These are phyloP conservation scores for Bicyclus anynana DNA, from an alignment of 1,140 invertebrate species.

Conservation along the genomic window DNA sequence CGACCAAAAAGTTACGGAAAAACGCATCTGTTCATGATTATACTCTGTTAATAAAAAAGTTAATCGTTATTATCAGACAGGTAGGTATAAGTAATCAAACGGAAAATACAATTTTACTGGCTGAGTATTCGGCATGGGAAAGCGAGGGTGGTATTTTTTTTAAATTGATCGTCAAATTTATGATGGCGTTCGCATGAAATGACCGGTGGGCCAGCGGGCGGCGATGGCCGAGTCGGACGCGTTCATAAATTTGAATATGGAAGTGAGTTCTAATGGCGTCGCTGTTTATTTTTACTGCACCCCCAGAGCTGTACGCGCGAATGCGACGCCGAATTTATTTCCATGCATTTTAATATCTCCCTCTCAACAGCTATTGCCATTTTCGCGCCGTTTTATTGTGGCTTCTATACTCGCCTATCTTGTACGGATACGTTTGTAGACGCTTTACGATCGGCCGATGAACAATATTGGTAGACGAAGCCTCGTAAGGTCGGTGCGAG, in stretches of 20 bases:
- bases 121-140: slow-evolving; percentile 32
- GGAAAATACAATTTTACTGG: slow-evolving; percentile 1
- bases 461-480: slow-evolving; percentile 58
- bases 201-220: slow-evolving; percentile 45
- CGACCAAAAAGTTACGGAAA: neutral
- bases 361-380: slow-evolving; percentile 74
- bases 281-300: slow-evolving; percentile 77
- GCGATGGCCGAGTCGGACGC: slow-evolving; percentile 45
- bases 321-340: slow-evolving; percentile 77
- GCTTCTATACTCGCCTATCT: slow-evolving; percentile 40
- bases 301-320: slow-evolving; percentile 69
- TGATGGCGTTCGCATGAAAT: slow-evolving; percentile 52
- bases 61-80: neutral
- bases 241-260: slow-evolving; percentile 77
- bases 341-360: slow-evolving; percentile 77
- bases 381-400: slow-evolving; percentile 73
- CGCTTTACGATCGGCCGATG: slow-evolving; percentile 49
- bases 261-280: slow-evolving; percentile 77
- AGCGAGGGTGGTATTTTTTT: slow-evolving; percentile 52
- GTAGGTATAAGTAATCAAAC: neutral
- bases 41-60: neutral
- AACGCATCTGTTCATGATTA: neutral
- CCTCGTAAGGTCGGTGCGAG: slow-evolving; percentile 47
- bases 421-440: slow-evolving; percentile 42
- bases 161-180: slow-evolving; percentile 65